Percentiles rank a stretch among this genome's conserved stretches.
Evolutionary conservation across 1,140 invertebrate species (phyloP).

Genomic region (Leptopilina boulardi): DNA sequence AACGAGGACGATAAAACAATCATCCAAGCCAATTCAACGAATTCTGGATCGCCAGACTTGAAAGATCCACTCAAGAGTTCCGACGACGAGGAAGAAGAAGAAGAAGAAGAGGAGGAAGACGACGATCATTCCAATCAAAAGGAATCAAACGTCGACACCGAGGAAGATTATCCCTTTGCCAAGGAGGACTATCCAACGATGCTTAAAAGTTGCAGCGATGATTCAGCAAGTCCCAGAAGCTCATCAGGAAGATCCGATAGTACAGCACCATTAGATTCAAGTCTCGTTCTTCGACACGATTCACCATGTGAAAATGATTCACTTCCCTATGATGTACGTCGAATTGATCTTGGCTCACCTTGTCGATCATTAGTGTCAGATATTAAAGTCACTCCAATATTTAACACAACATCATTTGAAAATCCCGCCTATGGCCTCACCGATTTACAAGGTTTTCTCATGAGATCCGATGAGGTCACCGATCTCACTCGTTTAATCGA

Average conservation of each 20-base stretch:
- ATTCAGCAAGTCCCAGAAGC: conserved; percentile 72
- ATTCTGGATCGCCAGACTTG: conserved; percentile 43
- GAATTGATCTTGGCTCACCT: conserved; percentile 70
- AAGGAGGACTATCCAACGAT: conserved; percentile 75
- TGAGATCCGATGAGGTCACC: conserved; percentile 68
- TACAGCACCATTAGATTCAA: conserved; percentile 68
- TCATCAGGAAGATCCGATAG: conserved; percentile 73
- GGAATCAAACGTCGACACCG: conserved; percentile 69
- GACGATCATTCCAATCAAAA: conserved; percentile 57
- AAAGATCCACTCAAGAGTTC: conserved; percentile 56
- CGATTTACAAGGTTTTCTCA: conserved; percentile 64
- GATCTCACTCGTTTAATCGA: conserved; percentile 68
- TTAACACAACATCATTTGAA: conserved; percentile 69
- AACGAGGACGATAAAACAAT: conserved; percentile 39
- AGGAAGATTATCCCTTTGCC: conserved; percentile 73
- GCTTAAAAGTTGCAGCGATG: conserved; percentile 73
- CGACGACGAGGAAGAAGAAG: conserved; percentile 52
- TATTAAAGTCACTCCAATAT: conserved; percentile 61
- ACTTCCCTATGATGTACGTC: conserved; percentile 63
- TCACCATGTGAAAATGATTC: conserved; percentile 56
- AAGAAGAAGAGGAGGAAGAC: conserved; percentile 53
- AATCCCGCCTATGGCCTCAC: conserved; percentile 71
- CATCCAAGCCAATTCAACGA: conserved; percentile 39
- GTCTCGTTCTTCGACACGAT: conserved; percentile 55
- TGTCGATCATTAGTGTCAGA: conserved; percentile 61